Percentiles rank a stretch among this genome's conserved stretches.
phyloP scores from a whole-genome alignment of 2,113 vertebrate species.

The Eurypyga helias region DNA sequence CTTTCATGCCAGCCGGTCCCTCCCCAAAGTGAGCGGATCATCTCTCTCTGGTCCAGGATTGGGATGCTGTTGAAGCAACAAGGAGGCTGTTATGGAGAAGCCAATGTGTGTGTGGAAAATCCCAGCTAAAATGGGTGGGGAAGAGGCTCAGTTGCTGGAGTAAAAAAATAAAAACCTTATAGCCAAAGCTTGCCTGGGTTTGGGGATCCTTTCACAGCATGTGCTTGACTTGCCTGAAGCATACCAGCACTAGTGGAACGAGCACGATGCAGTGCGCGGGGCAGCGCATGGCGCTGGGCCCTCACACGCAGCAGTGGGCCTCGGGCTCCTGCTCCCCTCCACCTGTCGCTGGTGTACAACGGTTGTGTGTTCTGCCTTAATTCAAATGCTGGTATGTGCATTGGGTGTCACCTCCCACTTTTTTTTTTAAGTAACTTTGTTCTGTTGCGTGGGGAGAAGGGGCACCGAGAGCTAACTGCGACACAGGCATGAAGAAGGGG shows the following conservation, averaged over 20 bases:
- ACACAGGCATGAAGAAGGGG: rapidly evolving
- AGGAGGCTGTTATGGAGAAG: not conserved
- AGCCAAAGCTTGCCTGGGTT: not conserved
- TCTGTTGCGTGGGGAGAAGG: no score
- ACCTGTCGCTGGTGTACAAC: not conserved
- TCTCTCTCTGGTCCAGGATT: not conserved
- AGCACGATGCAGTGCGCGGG: no score
- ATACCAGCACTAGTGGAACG: no score
- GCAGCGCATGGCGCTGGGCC: no score
- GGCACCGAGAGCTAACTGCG: not conserved
- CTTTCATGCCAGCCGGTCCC: not conserved
- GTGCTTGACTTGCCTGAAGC: not conserved
- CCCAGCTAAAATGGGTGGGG: not conserved
- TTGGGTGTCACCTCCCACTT: not conserved
- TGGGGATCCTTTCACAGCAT: not conserved
- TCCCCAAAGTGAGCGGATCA: no score
- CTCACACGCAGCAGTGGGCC: rapidly evolving
- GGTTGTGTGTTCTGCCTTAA: constrained; percentile 43
- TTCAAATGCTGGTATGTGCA: not conserved
- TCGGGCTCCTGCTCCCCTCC: rapidly evolving
- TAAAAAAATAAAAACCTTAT: not conserved
- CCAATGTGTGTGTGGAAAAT: rapidly evolving
- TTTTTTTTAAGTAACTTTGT: not conserved
- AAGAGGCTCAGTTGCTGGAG: not conserved
- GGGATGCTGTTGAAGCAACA: not conserved